These are phyloP conservation scores for Enteromius radiatus DNA, from an alignment of 2,797 vertebrate genomes.

Conservation along the genomic window DNA sequence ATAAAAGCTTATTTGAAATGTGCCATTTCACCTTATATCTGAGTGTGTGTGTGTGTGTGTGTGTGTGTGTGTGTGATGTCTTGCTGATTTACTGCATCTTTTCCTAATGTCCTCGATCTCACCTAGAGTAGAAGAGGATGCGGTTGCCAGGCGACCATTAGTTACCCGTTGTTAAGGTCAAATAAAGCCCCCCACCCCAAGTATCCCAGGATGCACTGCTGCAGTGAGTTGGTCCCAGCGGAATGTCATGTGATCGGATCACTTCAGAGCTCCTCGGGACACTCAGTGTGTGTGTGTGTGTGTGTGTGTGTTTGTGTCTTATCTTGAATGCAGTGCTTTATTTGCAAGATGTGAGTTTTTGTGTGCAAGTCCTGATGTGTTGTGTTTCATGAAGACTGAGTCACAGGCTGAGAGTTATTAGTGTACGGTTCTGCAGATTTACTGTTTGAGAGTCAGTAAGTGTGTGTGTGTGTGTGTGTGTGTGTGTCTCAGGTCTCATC, in stretches of 20 bases:
- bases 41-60: no score
- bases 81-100: neutral
- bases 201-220: slow-evolving; percentile 32
- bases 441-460: no score
- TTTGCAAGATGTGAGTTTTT: no score
- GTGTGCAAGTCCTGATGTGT: no score
- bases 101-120: slow-evolving; percentile 39
- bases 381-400: no score
- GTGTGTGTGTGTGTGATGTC: neutral
- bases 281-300: no score
- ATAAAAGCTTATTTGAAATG: no score
- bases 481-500: slow-evolving; percentile 85
- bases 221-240: neutral
- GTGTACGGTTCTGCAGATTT: no score
- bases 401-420: no score
- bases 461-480: slow-evolving; percentile 6
- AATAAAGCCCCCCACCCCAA: slow-evolving; percentile 18
- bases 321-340: no score
- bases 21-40: no score
- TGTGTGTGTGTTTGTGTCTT: neutral
- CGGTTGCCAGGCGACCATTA: slow-evolving; percentile 38
- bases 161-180: slow-evolving; percentile 63
- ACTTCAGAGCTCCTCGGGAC: neutral
- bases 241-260: neutral
- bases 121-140: slow-evolving; percentile 34